These are phyloP conservation scores for Halyomorpha halys DNA, from an alignment of 1,140 invertebrate genomes.

Conservation along the genomic window DNA sequence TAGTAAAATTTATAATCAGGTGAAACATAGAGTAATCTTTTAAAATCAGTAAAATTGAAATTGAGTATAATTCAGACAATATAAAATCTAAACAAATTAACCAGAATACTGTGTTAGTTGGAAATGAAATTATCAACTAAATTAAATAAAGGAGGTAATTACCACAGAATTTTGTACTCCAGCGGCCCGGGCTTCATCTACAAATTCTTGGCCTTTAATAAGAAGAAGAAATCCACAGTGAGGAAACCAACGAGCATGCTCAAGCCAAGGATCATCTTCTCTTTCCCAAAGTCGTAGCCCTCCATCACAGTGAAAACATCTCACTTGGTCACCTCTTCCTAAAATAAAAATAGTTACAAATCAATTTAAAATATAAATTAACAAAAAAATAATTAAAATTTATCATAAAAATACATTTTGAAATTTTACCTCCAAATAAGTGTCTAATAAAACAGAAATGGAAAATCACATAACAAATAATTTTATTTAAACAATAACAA, in stretches of 20 bases:
- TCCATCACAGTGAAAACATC: slow-evolving; percentile 87
- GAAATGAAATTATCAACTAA: too few relatives aligned
- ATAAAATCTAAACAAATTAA: too few relatives aligned
- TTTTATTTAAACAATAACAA: too few relatives aligned
- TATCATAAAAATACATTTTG: neutral
- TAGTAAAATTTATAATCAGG: too few relatives aligned
- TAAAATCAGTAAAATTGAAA: too few relatives aligned
- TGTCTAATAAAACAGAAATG: neutral
- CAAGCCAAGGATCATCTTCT: slow-evolving; percentile 75
- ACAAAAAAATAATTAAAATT: neutral
- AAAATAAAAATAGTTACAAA: slow-evolving; percentile 31
- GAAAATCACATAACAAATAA: too few relatives aligned
- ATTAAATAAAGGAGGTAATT: too few relatives aligned
- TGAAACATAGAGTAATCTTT: too few relatives aligned
- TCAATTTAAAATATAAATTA: neutral
- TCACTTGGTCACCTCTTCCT: slow-evolving; percentile 58
- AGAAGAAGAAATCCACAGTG: slow-evolving; percentile 67
- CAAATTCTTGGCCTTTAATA: slow-evolving; percentile 67
- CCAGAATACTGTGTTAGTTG: too few relatives aligned
- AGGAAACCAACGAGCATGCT: slow-evolving; percentile 84
- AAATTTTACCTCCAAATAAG: neutral
- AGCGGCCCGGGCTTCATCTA: slow-evolving; percentile 37
- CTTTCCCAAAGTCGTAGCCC: slow-evolving; percentile 75
- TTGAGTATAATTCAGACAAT: too few relatives aligned
- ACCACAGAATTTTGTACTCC: too few relatives aligned